phyloP scores from a whole-genome alignment of 2,888 invertebrate species.

The Bellardia pandia region DNA sequence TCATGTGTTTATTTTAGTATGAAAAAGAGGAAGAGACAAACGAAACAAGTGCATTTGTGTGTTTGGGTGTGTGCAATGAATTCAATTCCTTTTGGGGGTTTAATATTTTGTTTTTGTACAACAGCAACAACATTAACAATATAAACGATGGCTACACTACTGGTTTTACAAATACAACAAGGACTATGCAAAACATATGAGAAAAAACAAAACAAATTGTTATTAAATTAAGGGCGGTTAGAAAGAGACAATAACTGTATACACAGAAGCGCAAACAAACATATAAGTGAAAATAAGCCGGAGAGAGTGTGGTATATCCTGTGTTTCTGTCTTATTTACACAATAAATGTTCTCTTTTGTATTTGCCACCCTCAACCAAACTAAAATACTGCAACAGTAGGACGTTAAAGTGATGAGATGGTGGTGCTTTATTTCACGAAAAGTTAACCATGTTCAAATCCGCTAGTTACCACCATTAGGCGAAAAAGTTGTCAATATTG shows the following conservation, averaged over 20 bases:
- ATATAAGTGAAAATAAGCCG: slow-evolving; percentile 20
- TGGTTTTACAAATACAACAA: slow-evolving; percentile 24
- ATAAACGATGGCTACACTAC: slow-evolving; percentile 35
- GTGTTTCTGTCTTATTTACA: slow-evolving; percentile 39
- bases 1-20: slow-evolving; percentile 54
- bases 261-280: not conserved
- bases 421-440: slow-evolving; percentile 53
- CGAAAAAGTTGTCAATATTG: slow-evolving; percentile 55
- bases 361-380: slow-evolving; percentile 23
- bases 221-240: slow-evolving; percentile 45
- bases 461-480: slow-evolving; percentile 70
- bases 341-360: not conserved
- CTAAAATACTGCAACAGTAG: not conserved
- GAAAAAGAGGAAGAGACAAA: slow-evolving; percentile 59
- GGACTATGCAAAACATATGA: not conserved
- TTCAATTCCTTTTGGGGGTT: slow-evolving; percentile 56
- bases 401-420: not conserved
- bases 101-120: slow-evolving; percentile 34
- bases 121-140: slow-evolving; percentile 19
- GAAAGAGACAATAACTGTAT: slow-evolving; percentile 44
- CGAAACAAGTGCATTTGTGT: slow-evolving; percentile 39
- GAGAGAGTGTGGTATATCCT: not conserved
- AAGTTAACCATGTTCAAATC: slow-evolving; percentile 71
- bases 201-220: slow-evolving; percentile 27
- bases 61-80: slow-evolving; percentile 30